Evolutionary conservation across 2,888 invertebrate species (phyloP).

Genomic region (Drosophila lutescens): DNA sequence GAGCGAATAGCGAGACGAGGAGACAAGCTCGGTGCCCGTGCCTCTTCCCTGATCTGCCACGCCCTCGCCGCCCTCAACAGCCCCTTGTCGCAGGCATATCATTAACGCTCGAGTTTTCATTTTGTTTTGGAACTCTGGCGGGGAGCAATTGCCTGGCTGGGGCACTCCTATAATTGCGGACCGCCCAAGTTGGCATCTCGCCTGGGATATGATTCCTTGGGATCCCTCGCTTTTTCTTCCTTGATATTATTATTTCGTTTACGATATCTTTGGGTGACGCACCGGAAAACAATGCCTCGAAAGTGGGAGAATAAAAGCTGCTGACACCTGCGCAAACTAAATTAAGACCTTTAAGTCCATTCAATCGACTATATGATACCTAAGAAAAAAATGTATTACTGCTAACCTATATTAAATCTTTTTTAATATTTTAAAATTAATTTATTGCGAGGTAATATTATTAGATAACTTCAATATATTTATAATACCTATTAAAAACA

Average conservation of each 20-base stretch:
- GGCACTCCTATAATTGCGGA: slow-evolving; percentile 30
- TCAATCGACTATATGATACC: not conserved
- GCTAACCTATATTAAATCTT: too few species aligned
- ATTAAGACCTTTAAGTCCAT: not conserved
- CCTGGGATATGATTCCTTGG: slow-evolving; percentile 15
- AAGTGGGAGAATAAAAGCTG: slow-evolving; percentile 27
- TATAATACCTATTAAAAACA: not conserved
- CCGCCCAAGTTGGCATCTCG: slow-evolving; percentile 20
- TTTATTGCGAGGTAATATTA: too few species aligned
- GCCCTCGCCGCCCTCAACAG: not conserved
- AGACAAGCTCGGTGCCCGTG: slow-evolving; percentile 8
- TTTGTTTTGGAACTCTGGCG: slow-evolving; percentile 1
- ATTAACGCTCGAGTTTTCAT: slow-evolving; percentile 3
- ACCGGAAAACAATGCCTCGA: slow-evolving; percentile 21
- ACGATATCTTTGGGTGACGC: slow-evolving; percentile 45
- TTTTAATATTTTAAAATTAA: too few species aligned
- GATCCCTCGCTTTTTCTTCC: not conserved
- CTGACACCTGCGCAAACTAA: slow-evolving; percentile 6
- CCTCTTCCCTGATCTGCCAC: slow-evolving; percentile 23
- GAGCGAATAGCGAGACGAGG: slow-evolving; percentile 29
- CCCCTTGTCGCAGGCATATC: not conserved
- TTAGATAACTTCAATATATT: not conserved
- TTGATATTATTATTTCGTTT: not conserved
- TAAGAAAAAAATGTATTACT: too few species aligned
- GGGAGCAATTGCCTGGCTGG: slow-evolving; percentile 13